These are phyloP conservation scores for Notarius lentiginosus DNA, from an alignment of 2,113 vertebrate genomes.

Conservation along the genomic window DNA sequence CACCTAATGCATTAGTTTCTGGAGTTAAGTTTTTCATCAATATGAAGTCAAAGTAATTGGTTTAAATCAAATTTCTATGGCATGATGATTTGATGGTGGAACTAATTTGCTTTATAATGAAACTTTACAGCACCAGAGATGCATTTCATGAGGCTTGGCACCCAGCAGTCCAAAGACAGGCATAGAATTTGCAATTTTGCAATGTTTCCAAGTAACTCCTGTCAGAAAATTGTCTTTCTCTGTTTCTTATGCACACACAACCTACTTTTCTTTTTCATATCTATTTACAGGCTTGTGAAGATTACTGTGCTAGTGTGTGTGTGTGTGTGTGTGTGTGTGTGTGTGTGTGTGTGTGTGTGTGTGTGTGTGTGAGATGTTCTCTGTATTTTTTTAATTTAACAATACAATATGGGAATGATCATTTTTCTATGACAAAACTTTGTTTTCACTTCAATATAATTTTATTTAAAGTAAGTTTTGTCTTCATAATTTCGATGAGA, in stretches of 20 bases:
- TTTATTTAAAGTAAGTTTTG: slow-evolving; percentile 33
- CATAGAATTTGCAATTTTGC: slow-evolving; percentile 52
- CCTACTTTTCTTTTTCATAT: slow-evolving; percentile 50
- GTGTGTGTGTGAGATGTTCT: slow-evolving; percentile 35
- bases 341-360: no score
- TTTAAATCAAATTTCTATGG: neutral
- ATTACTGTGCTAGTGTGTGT: slow-evolving; percentile 47
- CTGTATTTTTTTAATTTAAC: slow-evolving; percentile 13
- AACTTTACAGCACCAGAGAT: slow-evolving; percentile 54
- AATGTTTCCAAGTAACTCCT: slow-evolving; percentile 52
- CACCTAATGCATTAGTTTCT: neutral
- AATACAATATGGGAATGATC: neutral
- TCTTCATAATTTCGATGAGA: neutral
- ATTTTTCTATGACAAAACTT: slow-evolving; percentile 50
- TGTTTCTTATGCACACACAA: slow-evolving; percentile 60
- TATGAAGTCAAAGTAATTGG: neutral
- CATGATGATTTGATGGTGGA: neutral
- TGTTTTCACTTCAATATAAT: slow-evolving; percentile 43
- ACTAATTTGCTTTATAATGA: slow-evolving; percentile 53
- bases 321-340: no score
- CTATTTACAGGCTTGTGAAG: slow-evolving; percentile 46
- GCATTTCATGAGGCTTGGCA: slow-evolving; percentile 64
- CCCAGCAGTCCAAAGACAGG: slow-evolving; percentile 54
- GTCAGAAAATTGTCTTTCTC: slow-evolving; percentile 55
- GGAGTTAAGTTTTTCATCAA: neutral